Base-by-base conservation (phyloP, 2,888 invertebrate genomes). In the Endomychus coccineus region DNA sequence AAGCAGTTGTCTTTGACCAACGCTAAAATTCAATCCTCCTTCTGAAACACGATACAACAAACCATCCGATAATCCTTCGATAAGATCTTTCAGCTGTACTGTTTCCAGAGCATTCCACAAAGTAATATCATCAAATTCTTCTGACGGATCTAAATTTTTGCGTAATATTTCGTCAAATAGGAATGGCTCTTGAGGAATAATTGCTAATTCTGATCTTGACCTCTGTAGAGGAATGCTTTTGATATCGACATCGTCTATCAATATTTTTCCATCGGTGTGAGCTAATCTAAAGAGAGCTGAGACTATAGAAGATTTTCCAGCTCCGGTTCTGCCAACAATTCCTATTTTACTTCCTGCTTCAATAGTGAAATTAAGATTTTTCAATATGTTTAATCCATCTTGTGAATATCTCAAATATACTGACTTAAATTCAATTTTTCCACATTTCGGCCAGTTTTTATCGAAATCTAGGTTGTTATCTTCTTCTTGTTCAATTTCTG, bases 121-220 rank as follows among this genome's bases (percentile, higher is more conserved):
- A 40, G 80, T 73, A 4, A 73, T 73, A 51, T 92, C 92, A 0
- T 75, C 69, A 55, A 83, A 83, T 52, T 80, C 78, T 42, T 82
- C 77, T 59, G 90, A 90, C 2, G 92, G 92, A 68, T 92, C 92
- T 37, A 94, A 72, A 67, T 94, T 94, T 55, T 81, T 81, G 2
- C 92, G 71, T 69, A 94, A 73, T 3, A 86, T 81, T 19, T 89
- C 91, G 0, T 85, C 83, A 67, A 94, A 88, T 34, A 89, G 66
- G 38, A 87, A 83, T 0, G 88, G 88, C 56, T 88, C 87, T 62
- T 89, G 88, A 0, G 88, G 88, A 23, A 89, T 88, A 53, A 89
- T 88, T 6, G 87, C 83, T 40, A 89, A 74, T 57, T 77, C 79
- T 13, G 81, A 78, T 33, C 88, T 75, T 10, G 88, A 70, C 58